Evolutionary conservation across 2,113 vertebrate species (phyloP), one percentile per base, ranked within the genome.

Genomic region (Labeo catla): DNA sequence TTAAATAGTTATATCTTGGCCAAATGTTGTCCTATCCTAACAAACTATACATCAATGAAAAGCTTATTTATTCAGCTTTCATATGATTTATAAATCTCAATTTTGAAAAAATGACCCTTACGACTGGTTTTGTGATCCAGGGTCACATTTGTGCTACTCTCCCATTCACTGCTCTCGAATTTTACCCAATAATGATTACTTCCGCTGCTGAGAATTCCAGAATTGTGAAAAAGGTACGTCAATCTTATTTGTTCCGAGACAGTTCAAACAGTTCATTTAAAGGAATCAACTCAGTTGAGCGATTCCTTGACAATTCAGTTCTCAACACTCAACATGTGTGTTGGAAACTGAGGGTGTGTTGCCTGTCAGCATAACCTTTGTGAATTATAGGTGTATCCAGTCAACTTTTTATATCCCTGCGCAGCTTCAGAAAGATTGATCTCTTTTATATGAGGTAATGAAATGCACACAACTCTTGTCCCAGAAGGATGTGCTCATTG

Each of bases 341-440:
- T 61, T 39, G 0, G 68, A 90, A 76, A 76, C 59, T 1, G 13
- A 79, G 86, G 73, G 80, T 83, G 73, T 54, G n/a, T 65, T 87
- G 50, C 49, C 49, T 50, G 36, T 80, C 36, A 73, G 70, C 36
- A 23, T 59, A 36, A 43, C 70, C 7, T 80, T 66, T 86, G 28
- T 83, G 61, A 82, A 76, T 76, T 50, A 43, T 15, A 34, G 61
- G 73, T 85, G 86, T 84, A 84, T 85, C 70, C 82, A 86, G 77
- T n/a, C 72, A 47, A 39, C 16, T 72, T 43, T 79, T 61, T 45
- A 61, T 63, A 45, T 61, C 36, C 36, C 19, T 0, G 39, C 15
- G 36, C 21, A 15, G 21, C 78, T 16, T 81, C 21, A 65, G 79
- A 83, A 65, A 77, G 47, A 23, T 15, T 39, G 9, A 59, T 43